Percentiles rank a stretch among this genome's conserved stretches.
Evolutionary conservation across 2,113 vertebrate genomes (phyloP).

Genomic region (Irena cyanogastra): DNA sequence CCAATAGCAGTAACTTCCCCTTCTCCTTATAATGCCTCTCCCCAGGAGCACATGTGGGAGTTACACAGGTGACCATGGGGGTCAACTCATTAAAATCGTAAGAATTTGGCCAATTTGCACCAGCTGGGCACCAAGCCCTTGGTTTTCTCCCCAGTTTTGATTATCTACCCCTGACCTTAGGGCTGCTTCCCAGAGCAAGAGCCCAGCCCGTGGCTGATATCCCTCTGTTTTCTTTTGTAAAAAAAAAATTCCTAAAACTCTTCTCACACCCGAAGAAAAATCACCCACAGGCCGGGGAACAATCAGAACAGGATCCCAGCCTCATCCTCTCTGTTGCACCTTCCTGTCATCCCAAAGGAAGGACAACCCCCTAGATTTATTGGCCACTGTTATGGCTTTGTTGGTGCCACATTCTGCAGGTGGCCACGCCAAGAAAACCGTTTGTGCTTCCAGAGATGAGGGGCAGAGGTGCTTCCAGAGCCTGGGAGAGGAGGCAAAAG

Average conservation of each 20-base stretch:
- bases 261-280: not conserved
- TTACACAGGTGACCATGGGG: not conserved
- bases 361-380: not conserved
- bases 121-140: not conserved
- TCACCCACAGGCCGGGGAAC: not conserved
- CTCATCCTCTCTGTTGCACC: not conserved
- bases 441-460: not conserved
- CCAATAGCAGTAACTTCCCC: not conserved
- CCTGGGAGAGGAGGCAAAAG: not conserved
- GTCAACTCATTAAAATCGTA: not conserved
- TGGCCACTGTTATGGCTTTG: not conserved
- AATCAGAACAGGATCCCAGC: not conserved
- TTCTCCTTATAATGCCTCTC: not conserved
- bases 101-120: not conserved
- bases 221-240: not conserved
- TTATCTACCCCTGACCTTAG: not conserved
- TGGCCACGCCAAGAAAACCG: not conserved
- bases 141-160: not conserved
- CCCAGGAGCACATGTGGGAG: not conserved
- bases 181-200: not conserved
- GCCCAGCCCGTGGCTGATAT: no score
- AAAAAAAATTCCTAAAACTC: not conserved
- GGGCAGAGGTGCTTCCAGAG: not conserved
- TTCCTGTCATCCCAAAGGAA: not conserved
- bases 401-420: not conserved